Conservation (phyloP, 1,140 invertebrate species). For the Saccostrea echinata region DNA sequence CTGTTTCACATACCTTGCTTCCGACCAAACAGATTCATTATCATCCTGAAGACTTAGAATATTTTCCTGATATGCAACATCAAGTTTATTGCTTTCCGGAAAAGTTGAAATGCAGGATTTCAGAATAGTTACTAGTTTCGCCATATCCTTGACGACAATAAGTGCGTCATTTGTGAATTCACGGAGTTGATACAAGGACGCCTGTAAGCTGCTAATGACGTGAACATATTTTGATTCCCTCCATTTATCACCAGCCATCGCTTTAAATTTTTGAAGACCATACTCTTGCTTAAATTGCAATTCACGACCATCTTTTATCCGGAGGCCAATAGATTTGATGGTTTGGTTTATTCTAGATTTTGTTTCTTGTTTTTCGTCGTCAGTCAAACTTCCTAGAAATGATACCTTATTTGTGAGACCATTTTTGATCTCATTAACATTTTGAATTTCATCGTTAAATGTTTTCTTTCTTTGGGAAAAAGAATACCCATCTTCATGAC, state of each 20-base stretch:
- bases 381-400: neutral
- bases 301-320: slow-evolving; percentile 15
- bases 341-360: too few species aligned
- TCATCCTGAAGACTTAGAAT: too few species aligned
- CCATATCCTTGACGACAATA: neutral
- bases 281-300: neutral
- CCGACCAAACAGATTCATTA: neutral
- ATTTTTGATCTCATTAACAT: too few species aligned
- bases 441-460: neutral
- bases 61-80: too few species aligned
- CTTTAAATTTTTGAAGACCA: slow-evolving; percentile 26
- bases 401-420: neutral
- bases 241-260: slow-evolving; percentile 25
- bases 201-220: slow-evolving; percentile 22
- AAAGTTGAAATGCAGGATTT: too few species aligned
- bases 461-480: neutral
- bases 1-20: slow-evolving; percentile 10
- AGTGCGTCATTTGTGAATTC: neutral
- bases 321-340: neutral
- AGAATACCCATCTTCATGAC: too few species aligned
- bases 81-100: too few species aligned
- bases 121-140: neutral
- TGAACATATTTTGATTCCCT: slow-evolving; percentile 22
- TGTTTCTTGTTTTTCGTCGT: neutral
- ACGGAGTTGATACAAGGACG: slow-evolving; percentile 6